Conservation (phyloP, 2,113 vertebrate species). For the Perca schrenkii region DNA sequence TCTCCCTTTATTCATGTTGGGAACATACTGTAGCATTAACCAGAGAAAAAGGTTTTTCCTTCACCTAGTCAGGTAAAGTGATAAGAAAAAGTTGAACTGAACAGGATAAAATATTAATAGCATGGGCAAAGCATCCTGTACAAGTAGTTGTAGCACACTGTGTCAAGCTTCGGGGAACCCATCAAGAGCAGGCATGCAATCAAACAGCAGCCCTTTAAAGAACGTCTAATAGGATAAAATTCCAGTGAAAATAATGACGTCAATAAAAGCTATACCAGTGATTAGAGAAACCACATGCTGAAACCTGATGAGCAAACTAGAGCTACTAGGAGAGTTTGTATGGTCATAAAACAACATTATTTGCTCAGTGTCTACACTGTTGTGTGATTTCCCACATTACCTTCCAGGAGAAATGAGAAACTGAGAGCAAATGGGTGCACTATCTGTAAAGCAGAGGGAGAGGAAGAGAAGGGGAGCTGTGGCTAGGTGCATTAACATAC, state of each 20-base stretch:
- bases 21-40: not conserved
- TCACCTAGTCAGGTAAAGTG: not conserved
- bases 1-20: not conserved
- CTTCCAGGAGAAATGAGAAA: constrained; percentile 84
- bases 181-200: constrained; percentile 48
- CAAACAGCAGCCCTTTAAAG: constrained; percentile 60
- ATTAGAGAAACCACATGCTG: constrained; percentile 70
- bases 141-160: constrained; percentile 26
- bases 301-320: constrained; percentile 67
- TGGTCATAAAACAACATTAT: constrained; percentile 86
- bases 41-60: not conserved
- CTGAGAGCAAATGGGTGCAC: constrained; percentile 91
- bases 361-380: constrained; percentile 82
- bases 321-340: constrained; percentile 45
- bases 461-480: constrained; percentile 79
- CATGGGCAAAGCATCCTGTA: constrained; percentile 8
- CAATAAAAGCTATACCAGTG: constrained; percentile 69
- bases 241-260: constrained; percentile 53
- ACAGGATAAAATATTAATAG: constrained; percentile 15
- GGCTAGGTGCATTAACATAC: constrained; percentile 93
- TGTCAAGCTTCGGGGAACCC: constrained; percentile 49
- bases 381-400: constrained; percentile 77
- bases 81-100: constrained; percentile 1
- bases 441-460: constrained; percentile 73
- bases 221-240: constrained; percentile 65